Conservation (phyloP, 2,888 invertebrate species). For the Dendrolimus pini region DNA sequence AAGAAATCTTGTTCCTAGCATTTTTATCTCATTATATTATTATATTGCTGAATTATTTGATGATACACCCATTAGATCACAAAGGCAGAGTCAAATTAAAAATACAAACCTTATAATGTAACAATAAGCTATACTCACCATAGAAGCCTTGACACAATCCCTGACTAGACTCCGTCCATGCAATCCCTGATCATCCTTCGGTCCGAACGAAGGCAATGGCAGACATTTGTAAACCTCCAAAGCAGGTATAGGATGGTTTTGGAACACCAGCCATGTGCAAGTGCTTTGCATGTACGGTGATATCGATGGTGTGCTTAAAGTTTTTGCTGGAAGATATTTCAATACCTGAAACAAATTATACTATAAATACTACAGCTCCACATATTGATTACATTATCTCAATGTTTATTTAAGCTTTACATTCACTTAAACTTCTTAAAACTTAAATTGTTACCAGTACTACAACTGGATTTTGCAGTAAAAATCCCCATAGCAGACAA, state of each 20-base stretch:
- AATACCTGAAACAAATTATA: slow-evolving; percentile 40
- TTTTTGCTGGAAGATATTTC: slow-evolving; percentile 39
- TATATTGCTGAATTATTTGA: no score
- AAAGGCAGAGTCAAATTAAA: no score
- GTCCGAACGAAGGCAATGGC: slow-evolving; percentile 61
- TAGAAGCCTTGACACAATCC: slow-evolving; percentile 74
- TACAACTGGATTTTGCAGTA: no score
- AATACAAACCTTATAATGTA: no score
- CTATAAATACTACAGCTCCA: not conserved
- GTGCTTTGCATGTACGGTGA: slow-evolving; percentile 65
- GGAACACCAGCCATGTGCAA: slow-evolving; percentile 69
- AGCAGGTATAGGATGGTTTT: slow-evolving; percentile 63
- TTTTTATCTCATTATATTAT: no score
- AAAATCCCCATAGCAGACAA: no score
- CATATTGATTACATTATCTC: not conserved
- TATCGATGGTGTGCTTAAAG: slow-evolving; percentile 51
- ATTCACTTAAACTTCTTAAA: no score
- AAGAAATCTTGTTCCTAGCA: no score
- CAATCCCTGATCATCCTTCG: slow-evolving; percentile 68
- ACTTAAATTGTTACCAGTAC: no score
- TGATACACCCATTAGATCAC: no score
- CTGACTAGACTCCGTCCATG: slow-evolving; percentile 75
- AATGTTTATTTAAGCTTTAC: not conserved
- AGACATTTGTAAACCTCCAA: slow-evolving; percentile 66
- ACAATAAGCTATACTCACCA: slow-evolving; percentile 37